Conservation (phyloP, 2,888 invertebrate genomes). For the Mesoligia furuncula region DNA sequence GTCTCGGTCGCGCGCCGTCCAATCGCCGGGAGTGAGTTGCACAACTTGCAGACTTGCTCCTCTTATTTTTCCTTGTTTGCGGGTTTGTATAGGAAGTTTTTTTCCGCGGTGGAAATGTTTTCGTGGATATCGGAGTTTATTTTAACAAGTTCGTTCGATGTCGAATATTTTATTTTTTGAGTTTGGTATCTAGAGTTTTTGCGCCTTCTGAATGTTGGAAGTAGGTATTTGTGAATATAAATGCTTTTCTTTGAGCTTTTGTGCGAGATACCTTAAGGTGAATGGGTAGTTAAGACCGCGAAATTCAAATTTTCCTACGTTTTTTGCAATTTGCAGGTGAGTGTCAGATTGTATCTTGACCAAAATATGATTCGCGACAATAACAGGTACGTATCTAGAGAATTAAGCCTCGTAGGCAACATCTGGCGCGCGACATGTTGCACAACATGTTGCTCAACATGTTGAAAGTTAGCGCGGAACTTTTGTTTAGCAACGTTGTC, state of each 20-base stretch:
- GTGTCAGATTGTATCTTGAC: too few relatives aligned
- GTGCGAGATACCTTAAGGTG: too few relatives aligned
- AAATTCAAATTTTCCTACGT: too few relatives aligned
- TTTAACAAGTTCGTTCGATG: constrained; percentile 56
- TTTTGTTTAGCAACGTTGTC: too few relatives aligned
- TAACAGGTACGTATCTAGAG: too few relatives aligned
- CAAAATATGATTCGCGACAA: too few relatives aligned
- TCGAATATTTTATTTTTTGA: constrained; percentile 52
- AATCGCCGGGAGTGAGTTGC: constrained; percentile 78
- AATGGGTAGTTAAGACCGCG: too few relatives aligned
- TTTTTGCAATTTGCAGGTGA: too few relatives aligned
- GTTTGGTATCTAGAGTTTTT: constrained; percentile 33
- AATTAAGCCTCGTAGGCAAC: too few relatives aligned
- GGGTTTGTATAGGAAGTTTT: constrained; percentile 77
- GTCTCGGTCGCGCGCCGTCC: constrained; percentile 79
- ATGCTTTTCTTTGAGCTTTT: neutral
- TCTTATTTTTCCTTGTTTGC: constrained; percentile 85
- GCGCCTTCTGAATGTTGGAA: neutral
- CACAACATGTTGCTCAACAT: too few relatives aligned
- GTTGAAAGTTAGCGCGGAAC: too few relatives aligned
- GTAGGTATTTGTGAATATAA: neutral
- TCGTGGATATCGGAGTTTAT: constrained; percentile 62
- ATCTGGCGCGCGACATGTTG: too few relatives aligned
- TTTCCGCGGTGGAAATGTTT: constrained; percentile 67
- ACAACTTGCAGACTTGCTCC: constrained; percentile 74